Evolutionary conservation across 2,888 invertebrate genomes (phyloP).

Genomic region (Polydrusus pterygomalis): DNA sequence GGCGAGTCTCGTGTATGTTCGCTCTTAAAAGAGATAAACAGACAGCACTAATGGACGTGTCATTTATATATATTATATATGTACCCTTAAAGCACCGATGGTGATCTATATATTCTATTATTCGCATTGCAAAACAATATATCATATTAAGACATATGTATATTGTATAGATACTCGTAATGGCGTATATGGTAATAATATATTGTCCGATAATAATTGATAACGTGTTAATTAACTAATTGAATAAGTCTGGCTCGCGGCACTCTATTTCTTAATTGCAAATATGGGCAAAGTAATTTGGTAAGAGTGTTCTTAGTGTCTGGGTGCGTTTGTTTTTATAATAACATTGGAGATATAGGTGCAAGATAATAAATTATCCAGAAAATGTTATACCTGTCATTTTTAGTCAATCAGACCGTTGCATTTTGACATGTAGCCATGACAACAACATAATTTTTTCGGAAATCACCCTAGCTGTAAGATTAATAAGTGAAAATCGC

Average conservation of each 20-base stretch:
- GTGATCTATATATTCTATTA: constrained; percentile 60
- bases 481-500: too few species aligned
- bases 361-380: background rate
- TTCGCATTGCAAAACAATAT: constrained; percentile 58
- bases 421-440: too few species aligned
- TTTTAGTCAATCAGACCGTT: too few species aligned
- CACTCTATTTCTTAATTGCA: constrained; percentile 3
- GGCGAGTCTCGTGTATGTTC: constrained; percentile 20
- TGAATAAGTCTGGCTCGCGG: constrained; percentile 33
- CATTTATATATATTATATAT: too few species aligned
- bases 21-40: constrained; percentile 29
- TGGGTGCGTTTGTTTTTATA: too few species aligned
- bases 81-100: constrained; percentile 58
- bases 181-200: constrained; percentile 29
- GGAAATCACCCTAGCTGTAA: too few species aligned
- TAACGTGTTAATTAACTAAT: constrained; percentile 49
- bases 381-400: too few species aligned
- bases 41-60: constrained; percentile 63
- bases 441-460: too few species aligned
- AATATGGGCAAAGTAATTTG: constrained; percentile 25
- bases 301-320: too few species aligned
- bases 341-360: too few species aligned
- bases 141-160: constrained; percentile 56
- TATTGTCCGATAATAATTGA: constrained; percentile 43
- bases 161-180: constrained; percentile 38